These are phyloP conservation scores for Dipodomys stephensi DNA, from an alignment of 2,113 vertebrate species.

Conservation along the genomic window DNA sequence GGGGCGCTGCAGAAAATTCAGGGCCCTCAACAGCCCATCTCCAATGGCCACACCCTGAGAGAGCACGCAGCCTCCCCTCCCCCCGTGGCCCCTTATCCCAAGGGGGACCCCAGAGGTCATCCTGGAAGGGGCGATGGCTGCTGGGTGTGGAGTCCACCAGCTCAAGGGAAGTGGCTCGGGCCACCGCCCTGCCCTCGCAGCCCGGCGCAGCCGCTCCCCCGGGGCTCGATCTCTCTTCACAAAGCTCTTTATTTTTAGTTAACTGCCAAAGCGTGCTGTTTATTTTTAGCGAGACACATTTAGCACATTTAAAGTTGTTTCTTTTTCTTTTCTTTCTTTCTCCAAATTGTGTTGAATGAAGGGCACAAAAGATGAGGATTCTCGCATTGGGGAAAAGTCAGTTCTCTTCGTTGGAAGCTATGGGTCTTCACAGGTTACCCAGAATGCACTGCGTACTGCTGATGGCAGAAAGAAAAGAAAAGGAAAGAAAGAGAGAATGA, in stretches of 20 bases:
- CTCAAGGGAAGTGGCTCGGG: slow-evolving; percentile 72
- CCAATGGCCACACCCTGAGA: slow-evolving; percentile 42
- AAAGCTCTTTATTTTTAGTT: slow-evolving; percentile 68
- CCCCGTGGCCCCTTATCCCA: background rate
- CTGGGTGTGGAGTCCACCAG: background rate
- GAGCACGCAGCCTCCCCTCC: background rate
- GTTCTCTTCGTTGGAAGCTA: background rate
- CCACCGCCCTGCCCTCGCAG: slow-evolving; percentile 52
- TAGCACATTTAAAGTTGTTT: background rate
- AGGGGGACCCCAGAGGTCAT: slow-evolving; percentile 78
- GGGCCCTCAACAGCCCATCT: slow-evolving; percentile 46
- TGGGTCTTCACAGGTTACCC: background rate
- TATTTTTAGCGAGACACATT: slow-evolving; percentile 75
- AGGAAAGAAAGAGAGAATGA: no score
- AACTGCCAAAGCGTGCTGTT: slow-evolving; percentile 73
- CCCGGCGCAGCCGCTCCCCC: background rate
- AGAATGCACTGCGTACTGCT: background rate
- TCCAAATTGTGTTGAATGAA: slow-evolving; percentile 38
- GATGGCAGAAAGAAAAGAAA: background rate
- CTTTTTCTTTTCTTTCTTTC: background rate
- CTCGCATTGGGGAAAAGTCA: background rate
- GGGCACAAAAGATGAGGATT: background rate
- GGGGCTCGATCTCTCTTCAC: slow-evolving; percentile 78
- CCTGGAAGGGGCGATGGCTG: slow-evolving; percentile 64
- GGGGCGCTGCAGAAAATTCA: slow-evolving; percentile 41